Base-by-base conservation (phyloP, 64 coral and sea anemone species). In the Actinia tenebrosa region DNA sequence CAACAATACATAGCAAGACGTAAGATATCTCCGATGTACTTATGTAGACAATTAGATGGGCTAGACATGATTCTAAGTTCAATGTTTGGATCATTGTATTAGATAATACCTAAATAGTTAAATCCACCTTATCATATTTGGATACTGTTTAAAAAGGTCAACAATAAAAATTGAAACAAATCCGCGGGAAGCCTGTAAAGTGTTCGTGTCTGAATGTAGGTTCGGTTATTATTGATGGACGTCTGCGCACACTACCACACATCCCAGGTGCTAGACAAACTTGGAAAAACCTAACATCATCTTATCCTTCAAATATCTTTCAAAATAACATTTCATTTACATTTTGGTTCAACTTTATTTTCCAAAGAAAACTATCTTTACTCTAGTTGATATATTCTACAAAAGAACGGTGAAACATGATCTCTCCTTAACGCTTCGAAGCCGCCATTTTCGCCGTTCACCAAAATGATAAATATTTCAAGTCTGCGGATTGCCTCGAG, bases 401-500 rank as follows among this genome's bases (percentile, higher is more conserved):
- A 81, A 47, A 50, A 50, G 44, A 50, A 45, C 14, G 25, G 69
- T 86, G 89, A 91, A 91, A 91, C 77, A 44, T 60, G 89, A 91
- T 91, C 89, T 22, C 71, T 83, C 83, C 53, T 45, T 44, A 58
- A 72, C 69, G 60, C 58, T 86, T 91, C 89, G 72, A 91, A 77
- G 84, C 90, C 90, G 90, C 90, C 90, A 92, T 92, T 87, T 82
- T 92, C 75, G 78, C 63, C 78, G 79, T 86, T 92, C 90, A 15
- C 79, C 79, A 81, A 75, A 80, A 83, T 56, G 84, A 92, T 92
- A 92, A 92, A 92, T 92, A 92, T 92, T 92, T 92, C 59, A 92
- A 80, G 90, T 92, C 90, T 91, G 89, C 69, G 83, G 55, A 54
- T 89, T 45, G 77, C 88, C 69, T 75, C 79, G 43, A 81, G 43